Base-by-base conservation (phyloP, 2,888 invertebrate genomes). In the Nomada goodeniana region DNA sequence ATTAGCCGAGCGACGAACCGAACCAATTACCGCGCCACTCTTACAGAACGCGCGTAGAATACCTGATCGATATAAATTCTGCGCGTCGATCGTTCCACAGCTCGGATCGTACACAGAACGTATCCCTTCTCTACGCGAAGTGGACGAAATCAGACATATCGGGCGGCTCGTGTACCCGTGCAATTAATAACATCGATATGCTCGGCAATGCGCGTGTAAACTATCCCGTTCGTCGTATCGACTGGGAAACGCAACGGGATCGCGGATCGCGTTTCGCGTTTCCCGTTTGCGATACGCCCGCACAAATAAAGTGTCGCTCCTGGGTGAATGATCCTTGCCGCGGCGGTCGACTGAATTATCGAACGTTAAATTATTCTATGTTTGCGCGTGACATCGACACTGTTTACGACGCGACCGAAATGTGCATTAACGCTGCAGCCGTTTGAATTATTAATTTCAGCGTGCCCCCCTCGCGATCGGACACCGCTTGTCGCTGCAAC, bases 361-460 rank as follows among this genome's bases (percentile, higher is more conserved):
- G 69, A 69, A 69, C 69, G 65, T 15, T 80, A 71, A 79, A 80
- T 79, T 80, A 79, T 79, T 72, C 80, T 2, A 26, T 61, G 80
- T 60, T 44, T 60, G 70, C 29, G 64, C 57, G 65, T 47, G 42
- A 42, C 78, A 71, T 50, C 47, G 53, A 47, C 53, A 64, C 59
- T 78, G 79, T 80, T 80, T 71, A 79, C 65, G 65, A 71, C 70
- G 53, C 69, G 64, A 11, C 50, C 67, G 75, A 71, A 71, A 67
- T 72, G 65, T 55, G 71, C 69, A 72, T 63, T 50, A 67, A 71
- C 53, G 60, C 70, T 10, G 53, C 47, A 15, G n/a, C 7, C 65
- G 42, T 7, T 11, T 44, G 26, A 67, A 80, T 80, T 80, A 78
- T 67, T 78, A 65, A 67, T 70, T 71, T 57, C 26, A 71, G 70